These are phyloP conservation scores for Solenopsis invicta DNA, from an alignment of 1,140 invertebrate species.

Conservation along the genomic window DNA sequence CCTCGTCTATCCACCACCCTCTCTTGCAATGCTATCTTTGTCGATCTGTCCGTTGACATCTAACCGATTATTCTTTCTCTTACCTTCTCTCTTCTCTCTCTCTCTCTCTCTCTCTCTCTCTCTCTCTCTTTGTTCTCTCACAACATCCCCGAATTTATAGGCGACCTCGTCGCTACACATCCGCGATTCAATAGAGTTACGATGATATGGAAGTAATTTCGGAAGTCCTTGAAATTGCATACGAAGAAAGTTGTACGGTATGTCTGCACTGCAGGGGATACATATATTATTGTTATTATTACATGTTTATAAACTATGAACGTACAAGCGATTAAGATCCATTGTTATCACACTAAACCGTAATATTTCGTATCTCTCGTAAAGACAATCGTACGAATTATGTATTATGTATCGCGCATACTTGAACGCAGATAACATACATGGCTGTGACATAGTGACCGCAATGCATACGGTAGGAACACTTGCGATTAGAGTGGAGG, in stretches of 20 bases:
- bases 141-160: slow-evolving; percentile 74
- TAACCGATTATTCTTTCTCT: slow-evolving; percentile 55
- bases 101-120: slow-evolving; percentile 39
- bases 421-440: slow-evolving; percentile 41
- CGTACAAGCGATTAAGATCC: neutral
- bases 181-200: slow-evolving; percentile 68
- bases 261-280: neutral
- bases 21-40: slow-evolving; percentile 35
- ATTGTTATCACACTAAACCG: neutral
- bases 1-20: slow-evolving; percentile 1
- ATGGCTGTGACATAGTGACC: slow-evolving; percentile 17
- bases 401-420: neutral
- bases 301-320: neutral
- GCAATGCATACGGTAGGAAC: slow-evolving; percentile 65
- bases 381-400: neutral
- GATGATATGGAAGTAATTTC: slow-evolving; percentile 72
- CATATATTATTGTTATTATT: neutral
- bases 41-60: slow-evolving; percentile 23
- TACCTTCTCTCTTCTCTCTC: neutral
- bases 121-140: neutral
- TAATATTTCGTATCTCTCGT: slow-evolving; percentile 1
- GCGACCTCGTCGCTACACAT: slow-evolving; percentile 68
- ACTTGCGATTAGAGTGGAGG: slow-evolving; percentile 71
- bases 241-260: slow-evolving; percentile 8
- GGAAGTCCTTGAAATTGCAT: slow-evolving; percentile 51